Evolutionary conservation across 2,888 invertebrate genomes (phyloP), one percentile per base, ranked within the genome.

Genomic region (Leptodirus hochenwartii): DNA sequence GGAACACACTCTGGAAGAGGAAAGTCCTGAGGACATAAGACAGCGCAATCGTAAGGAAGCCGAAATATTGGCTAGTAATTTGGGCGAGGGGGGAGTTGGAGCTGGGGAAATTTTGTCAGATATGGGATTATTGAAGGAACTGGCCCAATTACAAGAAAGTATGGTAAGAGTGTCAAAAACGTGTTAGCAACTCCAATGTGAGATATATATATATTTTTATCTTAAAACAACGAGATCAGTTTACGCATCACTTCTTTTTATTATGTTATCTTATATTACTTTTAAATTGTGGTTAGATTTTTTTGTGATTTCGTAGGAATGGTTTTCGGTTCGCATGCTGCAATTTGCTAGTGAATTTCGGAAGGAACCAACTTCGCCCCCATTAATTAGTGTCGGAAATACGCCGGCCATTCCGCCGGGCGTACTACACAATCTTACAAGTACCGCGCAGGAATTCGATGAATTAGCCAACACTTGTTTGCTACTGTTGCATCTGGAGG

Each of bases 71-170:
- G 90, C 88, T 10, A 80, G 82, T 33, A 93, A 91, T 49, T 43
- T 54, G 22, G 85, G 85, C 4, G 88, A 90, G 49, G 80, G 82
- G 4, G 77, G 81, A 15, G 80, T 90, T 13, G 69, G 76, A 1
- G 66, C 73, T 22, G 73, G 77, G 32, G 91, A 93, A 56, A 81
- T 95, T 34, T 64, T 95, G 14, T 72, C 78, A 0, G 88, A 93
- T 49, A 72, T 81, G 40, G 66, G 69, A 32, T 74, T 82, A 39
- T 61, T 95, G 26, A 75, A 77, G 30, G 80, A 82, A 40, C 57
- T 95, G 10, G 91, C 88, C 2, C 75, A 87, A 39, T 61, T 95
- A 22, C 88, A 90, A 50, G 93, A 95, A 51, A 85, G 85, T 47
- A 73, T 91, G 73, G 82, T 76, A 45, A 25, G 13, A 24, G 16